A percentile compares a stretch with the other conserved stretches of the same genome.
phyloP scores from a whole-genome alignment of 2,113 vertebrate species.

The Oncorhynchus clarkii region DNA sequence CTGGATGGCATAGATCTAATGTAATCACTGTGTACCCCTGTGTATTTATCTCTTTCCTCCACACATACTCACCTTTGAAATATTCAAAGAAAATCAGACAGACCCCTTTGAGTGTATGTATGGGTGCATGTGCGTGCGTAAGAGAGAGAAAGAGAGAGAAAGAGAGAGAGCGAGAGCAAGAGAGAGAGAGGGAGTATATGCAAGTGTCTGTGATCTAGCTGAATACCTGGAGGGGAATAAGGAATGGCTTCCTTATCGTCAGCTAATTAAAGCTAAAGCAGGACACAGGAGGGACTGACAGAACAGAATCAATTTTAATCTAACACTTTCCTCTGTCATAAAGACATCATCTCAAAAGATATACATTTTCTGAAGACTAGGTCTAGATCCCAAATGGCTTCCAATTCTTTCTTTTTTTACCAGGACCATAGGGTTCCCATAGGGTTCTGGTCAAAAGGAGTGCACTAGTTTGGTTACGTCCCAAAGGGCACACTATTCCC shows the following conservation, averaged over 20 bases:
- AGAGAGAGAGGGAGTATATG: too few relatives aligned
- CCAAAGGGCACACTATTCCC: too few relatives aligned
- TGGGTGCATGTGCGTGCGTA: too few relatives aligned
- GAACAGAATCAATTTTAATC: conserved; percentile 58
- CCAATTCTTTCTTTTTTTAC: too few relatives aligned
- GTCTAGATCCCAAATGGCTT: neutral
- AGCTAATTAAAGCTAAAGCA: conserved; percentile 63
- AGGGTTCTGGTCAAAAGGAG: too few relatives aligned
- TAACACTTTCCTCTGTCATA: conserved; percentile 46
- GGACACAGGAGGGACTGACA: conserved; percentile 23
- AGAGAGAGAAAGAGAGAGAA: too few relatives aligned
- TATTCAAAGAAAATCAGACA: conserved; percentile 26
- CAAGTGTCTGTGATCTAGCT: conserved; percentile 36
- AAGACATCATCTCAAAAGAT: conserved; percentile 58
- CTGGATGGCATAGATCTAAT: conserved; percentile 28
- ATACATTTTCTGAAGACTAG: conserved; percentile 37
- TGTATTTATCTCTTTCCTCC: neutral
- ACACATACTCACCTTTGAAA: conserved; percentile 18
- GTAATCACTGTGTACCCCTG: conserved; percentile 31
- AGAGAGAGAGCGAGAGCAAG: too few relatives aligned
- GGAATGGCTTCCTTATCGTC: conserved; percentile 40
- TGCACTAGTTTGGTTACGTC: too few relatives aligned
- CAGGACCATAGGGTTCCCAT: too few relatives aligned
- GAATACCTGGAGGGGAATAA: conserved; percentile 36
- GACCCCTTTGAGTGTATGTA: conserved; percentile 17